These are phyloP conservation scores for Corydoras maculifer DNA, from an alignment of 2,113 vertebrate genomes.

Conservation along the genomic window DNA sequence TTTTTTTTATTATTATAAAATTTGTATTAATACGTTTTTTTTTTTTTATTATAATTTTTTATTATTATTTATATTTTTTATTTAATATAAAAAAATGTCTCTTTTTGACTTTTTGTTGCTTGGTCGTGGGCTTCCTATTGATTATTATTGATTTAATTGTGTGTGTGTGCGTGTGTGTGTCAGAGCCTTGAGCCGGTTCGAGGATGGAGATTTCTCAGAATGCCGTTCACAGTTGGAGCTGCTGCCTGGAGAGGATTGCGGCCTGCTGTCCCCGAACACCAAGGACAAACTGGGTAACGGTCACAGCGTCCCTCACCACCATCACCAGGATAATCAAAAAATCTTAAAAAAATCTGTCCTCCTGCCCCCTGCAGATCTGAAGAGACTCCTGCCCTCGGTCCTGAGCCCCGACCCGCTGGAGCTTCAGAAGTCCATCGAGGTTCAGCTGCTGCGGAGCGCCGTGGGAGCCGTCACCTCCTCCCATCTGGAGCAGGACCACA, in stretches of 20 bases:
- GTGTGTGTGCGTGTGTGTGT: conserved; percentile 43
- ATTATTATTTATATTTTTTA: too few species aligned
- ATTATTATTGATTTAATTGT: not conserved
- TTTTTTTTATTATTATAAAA: too few species aligned
- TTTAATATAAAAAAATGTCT: too few species aligned
- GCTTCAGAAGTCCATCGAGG: conserved; percentile 94
- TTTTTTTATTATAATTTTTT: too few species aligned
- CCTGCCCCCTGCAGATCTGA: conserved; percentile 73
- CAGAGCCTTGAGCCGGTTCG: conserved; percentile 87
- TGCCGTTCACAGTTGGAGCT: conserved; percentile 87
- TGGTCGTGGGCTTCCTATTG: too few species aligned
- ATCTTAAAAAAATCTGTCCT: not conserved
- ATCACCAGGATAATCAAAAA: too few species aligned
- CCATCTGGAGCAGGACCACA: conserved; percentile 79
- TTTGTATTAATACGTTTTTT: too few species aligned
- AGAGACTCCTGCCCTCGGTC: conserved; percentile 86
- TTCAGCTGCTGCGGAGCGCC: conserved; percentile 88
- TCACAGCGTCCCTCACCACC: too few species aligned
- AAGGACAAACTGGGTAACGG: conserved; percentile 90
- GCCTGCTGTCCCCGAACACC: conserved; percentile 70
- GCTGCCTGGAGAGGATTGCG: conserved; percentile 91
- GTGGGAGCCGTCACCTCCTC: conserved; percentile 76
- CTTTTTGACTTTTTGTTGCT: too few species aligned
- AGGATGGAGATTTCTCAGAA: conserved; percentile 81
- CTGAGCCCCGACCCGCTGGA: conserved; percentile 91